Conservation (phyloP, 1,140 invertebrate species). For the Drosophila parabipectinata region DNA sequence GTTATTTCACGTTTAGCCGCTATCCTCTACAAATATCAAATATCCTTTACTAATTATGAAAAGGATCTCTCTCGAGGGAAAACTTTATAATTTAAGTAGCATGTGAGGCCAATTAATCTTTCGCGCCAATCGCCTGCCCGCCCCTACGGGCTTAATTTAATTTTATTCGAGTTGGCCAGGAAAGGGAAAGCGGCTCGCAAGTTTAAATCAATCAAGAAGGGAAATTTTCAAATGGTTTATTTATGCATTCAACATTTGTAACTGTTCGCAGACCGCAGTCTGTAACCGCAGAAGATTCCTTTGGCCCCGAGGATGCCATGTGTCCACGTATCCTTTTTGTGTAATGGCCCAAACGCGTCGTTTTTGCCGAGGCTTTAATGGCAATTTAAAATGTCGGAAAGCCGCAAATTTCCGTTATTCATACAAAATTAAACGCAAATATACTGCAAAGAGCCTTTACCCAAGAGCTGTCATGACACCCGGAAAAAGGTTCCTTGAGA, state of each 20-base stretch:
- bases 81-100: slow-evolving; percentile 26
- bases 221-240: slow-evolving; percentile 60
- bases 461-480: slow-evolving; percentile 27
- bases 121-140: not conserved
- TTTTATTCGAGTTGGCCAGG: slow-evolving; percentile 21
- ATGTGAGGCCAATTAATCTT: slow-evolving; percentile 36
- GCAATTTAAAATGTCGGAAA: slow-evolving; percentile 80
- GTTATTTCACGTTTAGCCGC: not conserved
- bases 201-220: slow-evolving; percentile 43
- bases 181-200: slow-evolving; percentile 2
- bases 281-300: slow-evolving; percentile 32
- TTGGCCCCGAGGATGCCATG: not conserved
- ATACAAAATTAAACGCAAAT: slow-evolving; percentile 79
- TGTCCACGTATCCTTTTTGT: slow-evolving; percentile 20
- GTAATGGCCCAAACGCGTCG: slow-evolving; percentile 38
- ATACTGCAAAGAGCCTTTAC: slow-evolving; percentile 46
- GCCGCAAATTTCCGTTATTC: slow-evolving; percentile 80
- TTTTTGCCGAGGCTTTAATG: slow-evolving; percentile 60
- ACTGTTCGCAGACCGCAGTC: slow-evolving; percentile 48
- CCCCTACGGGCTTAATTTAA: slow-evolving; percentile 32
- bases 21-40: not conserved
- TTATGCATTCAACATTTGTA: slow-evolving; percentile 38
- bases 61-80: slow-evolving; percentile 6
- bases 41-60: not conserved
- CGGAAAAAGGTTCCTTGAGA: not conserved